These are phyloP conservation scores for Mesoligia furuncula DNA, from an alignment of 2,888 invertebrate genomes.

Conservation along the genomic window DNA sequence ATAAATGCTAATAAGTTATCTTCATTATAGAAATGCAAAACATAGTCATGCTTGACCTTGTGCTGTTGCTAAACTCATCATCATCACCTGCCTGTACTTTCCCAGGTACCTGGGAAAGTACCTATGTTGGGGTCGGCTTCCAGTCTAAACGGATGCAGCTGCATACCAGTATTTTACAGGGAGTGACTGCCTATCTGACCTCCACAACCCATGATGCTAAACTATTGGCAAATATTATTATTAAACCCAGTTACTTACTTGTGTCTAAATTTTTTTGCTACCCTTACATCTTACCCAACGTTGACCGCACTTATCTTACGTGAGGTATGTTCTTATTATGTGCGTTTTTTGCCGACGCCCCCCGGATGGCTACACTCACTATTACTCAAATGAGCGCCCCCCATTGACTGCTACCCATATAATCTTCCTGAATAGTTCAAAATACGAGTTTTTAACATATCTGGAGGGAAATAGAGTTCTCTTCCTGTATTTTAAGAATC, in stretches of 20 bases:
- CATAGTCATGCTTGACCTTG: neutral
- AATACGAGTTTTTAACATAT: slow-evolving; percentile 28
- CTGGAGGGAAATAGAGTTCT: slow-evolving; percentile 24
- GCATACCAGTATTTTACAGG: too few relatives aligned
- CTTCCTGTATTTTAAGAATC: slow-evolving; percentile 17
- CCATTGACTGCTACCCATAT: slow-evolving; percentile 41
- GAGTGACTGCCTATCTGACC: too few relatives aligned
- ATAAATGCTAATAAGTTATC: neutral
- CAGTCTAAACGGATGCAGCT: too few relatives aligned
- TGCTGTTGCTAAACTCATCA: neutral
- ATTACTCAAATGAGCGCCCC: slow-evolving; percentile 60
- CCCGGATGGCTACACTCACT: slow-evolving; percentile 49
- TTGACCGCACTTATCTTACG: slow-evolving; percentile 77
- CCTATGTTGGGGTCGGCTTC: too few relatives aligned
- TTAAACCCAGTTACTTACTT: neutral
- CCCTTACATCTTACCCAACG: slow-evolving; percentile 65
- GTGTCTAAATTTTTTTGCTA: slow-evolving; percentile 58
- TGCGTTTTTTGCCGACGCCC: slow-evolving; percentile 60
- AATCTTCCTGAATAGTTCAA: slow-evolving; percentile 22
- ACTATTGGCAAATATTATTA: neutral
- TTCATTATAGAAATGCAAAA: neutral
- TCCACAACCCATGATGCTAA: neutral
- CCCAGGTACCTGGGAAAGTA: too few relatives aligned
- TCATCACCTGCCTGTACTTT: too few relatives aligned
- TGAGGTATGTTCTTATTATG: slow-evolving; percentile 72